phyloP scores from a whole-genome alignment of 2,888 invertebrate species.

The Cenopis cana region DNA sequence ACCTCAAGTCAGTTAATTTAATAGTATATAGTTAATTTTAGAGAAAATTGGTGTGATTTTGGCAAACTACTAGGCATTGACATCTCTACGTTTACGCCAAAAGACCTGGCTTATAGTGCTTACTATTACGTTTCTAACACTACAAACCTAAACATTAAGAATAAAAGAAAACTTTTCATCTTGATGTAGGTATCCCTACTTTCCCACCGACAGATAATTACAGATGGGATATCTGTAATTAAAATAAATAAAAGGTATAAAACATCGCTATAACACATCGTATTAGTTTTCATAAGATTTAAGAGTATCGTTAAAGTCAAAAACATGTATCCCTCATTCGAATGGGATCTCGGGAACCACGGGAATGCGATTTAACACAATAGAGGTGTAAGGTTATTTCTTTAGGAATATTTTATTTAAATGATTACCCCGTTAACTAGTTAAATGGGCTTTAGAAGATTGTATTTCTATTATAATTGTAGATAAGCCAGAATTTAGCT shows the following conservation, averaged over 20 bases:
- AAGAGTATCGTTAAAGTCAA: constrained; percentile 33
- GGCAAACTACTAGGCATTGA: background rate
- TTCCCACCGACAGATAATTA: too few relatives aligned
- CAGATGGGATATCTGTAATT: too few relatives aligned
- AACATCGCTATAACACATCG: background rate
- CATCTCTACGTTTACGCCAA: too few relatives aligned
- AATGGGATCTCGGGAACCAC: constrained; percentile 24
- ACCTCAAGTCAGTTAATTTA: too few relatives aligned
- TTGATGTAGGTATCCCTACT: too few relatives aligned
- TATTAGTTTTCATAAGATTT: constrained; percentile 30
- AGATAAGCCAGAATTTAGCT: background rate
- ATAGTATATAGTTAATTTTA: too few relatives aligned
- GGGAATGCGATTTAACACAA: constrained; percentile 30
- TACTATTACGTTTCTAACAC: too few relatives aligned
- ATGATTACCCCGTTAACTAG: constrained; percentile 21
- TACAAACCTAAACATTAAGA: too few relatives aligned
- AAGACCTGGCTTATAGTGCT: too few relatives aligned
- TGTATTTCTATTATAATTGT: constrained; percentile 3
- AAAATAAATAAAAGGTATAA: background rate
- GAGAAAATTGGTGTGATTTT: background rate
- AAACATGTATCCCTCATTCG: constrained; percentile 15
- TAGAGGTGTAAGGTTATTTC: constrained; percentile 38
- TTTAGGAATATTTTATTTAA: constrained; percentile 29
- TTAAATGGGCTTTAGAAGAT: constrained; percentile 9
- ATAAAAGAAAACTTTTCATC: too few relatives aligned